Evolutionary conservation across 2,888 invertebrate species (phyloP), one percentile per base, ranked within the genome.

Genomic region (Drosophila histrio): DNA sequence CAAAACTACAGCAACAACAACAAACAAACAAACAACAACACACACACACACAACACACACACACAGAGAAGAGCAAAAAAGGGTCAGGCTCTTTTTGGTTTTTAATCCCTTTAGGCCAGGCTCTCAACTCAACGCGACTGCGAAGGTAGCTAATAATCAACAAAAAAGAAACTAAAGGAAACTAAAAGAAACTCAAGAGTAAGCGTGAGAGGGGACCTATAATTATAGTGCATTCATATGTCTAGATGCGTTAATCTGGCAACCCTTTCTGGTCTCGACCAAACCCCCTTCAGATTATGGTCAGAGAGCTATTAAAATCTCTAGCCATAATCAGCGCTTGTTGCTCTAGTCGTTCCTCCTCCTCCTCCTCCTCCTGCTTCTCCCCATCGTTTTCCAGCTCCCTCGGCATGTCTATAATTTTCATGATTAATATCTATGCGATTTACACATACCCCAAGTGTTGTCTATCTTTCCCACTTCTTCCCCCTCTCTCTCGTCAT

Each of bases 391-490:
- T 15, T 15, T 38, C 26, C 36, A 22, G 58, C 65, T 52, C n/a
- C n/a, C n/a, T n/a, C n/a, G n/a, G 61, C 52, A 49, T 67, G 76
- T 81, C 76, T 85, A 82, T 83, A 83, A 83, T 83, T 83, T 83
- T 79, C 82, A 73, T 83, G 88, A 83, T 83, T 85, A 83, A 82
- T 82, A 87, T 87, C 82, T 87, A 82, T 72, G 71, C 66, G 82
- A 78, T 67, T 85, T 82, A 85, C 80, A 82, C 80, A 82, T 57
- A n/a, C 64, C 19, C 24, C 26, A 11, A n/a, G n/a, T n/a, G n/a
- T n/a, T n/a, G 24, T 22, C 36, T 38, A 21, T 17, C 30, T 36
- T 4, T 26, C 9, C 32, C 24, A 19, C n/a, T 24, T 24, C 30
- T 9, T 8, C 3, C 4, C 41, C 1, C 19, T 39, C 1, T 22